Base-by-base conservation (phyloP, 2,113 vertebrate genomes). In the Aphyosemion australe region DNA sequence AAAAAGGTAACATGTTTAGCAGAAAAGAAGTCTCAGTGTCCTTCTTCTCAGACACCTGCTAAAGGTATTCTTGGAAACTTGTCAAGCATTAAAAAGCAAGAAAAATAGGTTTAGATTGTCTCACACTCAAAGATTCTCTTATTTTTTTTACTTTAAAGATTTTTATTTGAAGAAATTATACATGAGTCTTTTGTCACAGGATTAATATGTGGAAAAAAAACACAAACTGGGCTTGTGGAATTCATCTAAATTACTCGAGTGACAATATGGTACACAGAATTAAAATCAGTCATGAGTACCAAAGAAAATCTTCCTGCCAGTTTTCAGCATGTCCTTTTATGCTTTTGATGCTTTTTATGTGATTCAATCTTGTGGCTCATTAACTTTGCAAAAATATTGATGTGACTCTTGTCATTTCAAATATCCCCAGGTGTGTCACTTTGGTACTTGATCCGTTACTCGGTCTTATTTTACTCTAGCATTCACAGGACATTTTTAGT, bases 321-420 rank as follows among this genome's bases (percentile, higher is more conserved):
- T 78, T 67, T 74, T 72, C 63, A 26, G 61, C n/a, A 65, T 76
- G 77, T 79, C 55, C 61, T 77, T 80, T 75, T n/a, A 60, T 43
- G 41, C 20, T 21, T 50, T 26, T 50, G 12, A 62, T 75, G 64
- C 74, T 65, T 65, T 26, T 26, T 51, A 51, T 69, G 45, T 72
- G 58, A 69, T 70, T 73, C 61, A 63, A 65, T 65, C 65, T 84
- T 14, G 60, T 59, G 74, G 76, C 78, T 88, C 80, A 87, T 85
- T 83, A 85, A 76, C 76, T 83, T 72, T 70, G 62, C 51, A 61
- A 72, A 87, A 83, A 84, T 83, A 74, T 88, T 81, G 63, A 50
- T 62, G 42, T 51, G 58, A 42, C 43, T 55, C 20, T 4, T 84
- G 77, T 71, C 12, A 1, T 39, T 84, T 26, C 26, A 26, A 26